Percentiles rank a stretch among this genome's conserved stretches.
Evolutionary conservation across 1,140 invertebrate species (phyloP).

Genomic region (Danaus plexippus): DNA sequence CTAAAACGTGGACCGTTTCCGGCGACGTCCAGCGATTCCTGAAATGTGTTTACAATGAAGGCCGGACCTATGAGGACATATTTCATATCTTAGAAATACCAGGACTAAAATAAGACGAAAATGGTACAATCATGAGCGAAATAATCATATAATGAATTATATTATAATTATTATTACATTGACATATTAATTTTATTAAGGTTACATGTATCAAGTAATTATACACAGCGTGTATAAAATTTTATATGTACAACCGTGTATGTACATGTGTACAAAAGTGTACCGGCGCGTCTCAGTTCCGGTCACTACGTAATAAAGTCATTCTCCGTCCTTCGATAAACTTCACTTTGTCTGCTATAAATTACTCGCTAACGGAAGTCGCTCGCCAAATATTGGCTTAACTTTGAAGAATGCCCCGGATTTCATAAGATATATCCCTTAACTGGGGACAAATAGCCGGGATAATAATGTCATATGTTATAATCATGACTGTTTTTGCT

Average conservation of each 20-base stretch:
- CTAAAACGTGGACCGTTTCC: slow-evolving; percentile 58
- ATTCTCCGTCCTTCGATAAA: slow-evolving; percentile 68
- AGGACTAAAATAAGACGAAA: slow-evolving; percentile 48
- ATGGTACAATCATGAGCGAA: slow-evolving; percentile 29
- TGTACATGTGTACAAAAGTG: slow-evolving; percentile 25
- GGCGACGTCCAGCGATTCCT: slow-evolving; percentile 44
- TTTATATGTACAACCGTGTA: too few species aligned
- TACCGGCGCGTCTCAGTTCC: slow-evolving; percentile 41
- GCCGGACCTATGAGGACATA: slow-evolving; percentile 49
- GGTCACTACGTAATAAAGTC: slow-evolving; percentile 70
- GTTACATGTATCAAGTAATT: too few species aligned
- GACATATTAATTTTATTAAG: too few species aligned
- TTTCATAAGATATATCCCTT: slow-evolving; percentile 40
- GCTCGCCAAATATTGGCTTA: slow-evolving; percentile 65
- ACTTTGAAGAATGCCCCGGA: slow-evolving; percentile 57
- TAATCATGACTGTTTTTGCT: slow-evolving; percentile 5
- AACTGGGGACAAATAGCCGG: slow-evolving; percentile 31
- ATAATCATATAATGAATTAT: too few species aligned
- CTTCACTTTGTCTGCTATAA: slow-evolving; percentile 64
- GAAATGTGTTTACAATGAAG: slow-evolving; percentile 68
- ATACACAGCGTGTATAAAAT: too few species aligned
- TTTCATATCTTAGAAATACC: slow-evolving; percentile 64
- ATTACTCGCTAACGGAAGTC: slow-evolving; percentile 61
- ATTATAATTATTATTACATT: too few species aligned
- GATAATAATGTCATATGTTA: slow-evolving; percentile 21